Base-by-base conservation (phyloP, 2,113 vertebrate species). In the Lethenteron reissneri region DNA sequence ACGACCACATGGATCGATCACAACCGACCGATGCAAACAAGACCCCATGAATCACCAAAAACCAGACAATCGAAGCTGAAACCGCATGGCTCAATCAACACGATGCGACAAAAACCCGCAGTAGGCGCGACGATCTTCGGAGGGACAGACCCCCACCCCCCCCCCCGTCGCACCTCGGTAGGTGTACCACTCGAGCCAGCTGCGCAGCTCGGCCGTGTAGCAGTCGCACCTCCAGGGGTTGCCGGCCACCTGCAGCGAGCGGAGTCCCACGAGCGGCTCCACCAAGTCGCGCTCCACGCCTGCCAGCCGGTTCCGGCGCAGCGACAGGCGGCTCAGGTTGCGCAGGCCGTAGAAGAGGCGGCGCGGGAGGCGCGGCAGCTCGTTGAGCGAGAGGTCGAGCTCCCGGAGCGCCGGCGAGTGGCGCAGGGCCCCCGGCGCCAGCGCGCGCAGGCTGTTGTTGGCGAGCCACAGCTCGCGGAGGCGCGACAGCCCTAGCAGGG, bases 191-290 rank as follows among this genome's bases (percentile, higher is more conserved):
- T 97, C 94, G 82, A 99, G 88, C 94, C 94, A 99, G 81, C 96
- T 90, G 77, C 96, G 97, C 82, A 99, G 96, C 74, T 92, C 91
- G 0, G 91, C 84, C 56, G 97, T 84, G 80, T 88, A 92, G 81
- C 94, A 99, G 80, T 97, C 92, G 1, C 94, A 99, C 74, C 95
- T 92, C 94, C 94, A 99, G 64, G 92, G 94, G 76, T 99, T 99
- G 17, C 88, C 88, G 70, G 90, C 88, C 3, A 99, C 81, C 77
- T 90, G 87, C 75, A 99, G 83, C 17, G 84, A 85, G 80, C 89
- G 90, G 58, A 99, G 83, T 78, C 86, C 86, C 57, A 80, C 81
- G 2, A 99, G 82, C 0, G 94, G 92, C 77, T 99, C 92, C 9
- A 99, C 97, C 4, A 88, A 89, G 73, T 85, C 85, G 79, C 94